These are phyloP conservation scores for Drosophila suboccidentalis DNA, from an alignment of 2,888 invertebrate genomes.

Conservation along the genomic window DNA sequence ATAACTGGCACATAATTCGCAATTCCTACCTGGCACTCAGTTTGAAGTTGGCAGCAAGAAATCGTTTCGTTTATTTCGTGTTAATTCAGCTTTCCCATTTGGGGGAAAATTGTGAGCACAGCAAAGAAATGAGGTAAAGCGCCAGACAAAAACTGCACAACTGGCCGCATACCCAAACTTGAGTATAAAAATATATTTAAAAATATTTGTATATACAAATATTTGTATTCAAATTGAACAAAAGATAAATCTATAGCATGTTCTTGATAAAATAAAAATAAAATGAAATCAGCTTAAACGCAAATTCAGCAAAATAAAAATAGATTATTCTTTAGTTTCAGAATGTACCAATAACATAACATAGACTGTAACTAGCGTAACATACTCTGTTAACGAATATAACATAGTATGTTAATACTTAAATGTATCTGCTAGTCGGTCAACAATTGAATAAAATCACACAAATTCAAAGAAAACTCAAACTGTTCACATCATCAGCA, in stretches of 20 bases:
- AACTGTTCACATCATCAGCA: background rate
- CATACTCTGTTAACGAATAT: too few species aligned
- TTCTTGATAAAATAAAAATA: too few species aligned
- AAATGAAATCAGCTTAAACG: too few species aligned
- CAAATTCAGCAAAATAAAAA: background rate
- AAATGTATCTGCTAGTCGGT: background rate
- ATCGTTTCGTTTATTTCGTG: constrained; percentile 59
- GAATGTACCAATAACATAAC: background rate
- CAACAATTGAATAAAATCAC: background rate
- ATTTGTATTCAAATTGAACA: background rate
- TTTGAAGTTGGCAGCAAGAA: constrained; percentile 24
- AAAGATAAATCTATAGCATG: background rate
- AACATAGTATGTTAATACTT: too few species aligned
- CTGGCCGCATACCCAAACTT: constrained; percentile 6
- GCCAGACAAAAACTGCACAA: background rate
- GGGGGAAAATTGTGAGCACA: constrained; percentile 36
- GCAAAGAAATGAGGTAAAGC: constrained; percentile 20
- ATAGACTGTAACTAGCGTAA: too few species aligned
- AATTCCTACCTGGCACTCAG: constrained; percentile 43
- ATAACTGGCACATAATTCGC: constrained; percentile 72
- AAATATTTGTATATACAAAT: background rate
- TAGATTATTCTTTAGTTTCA: background rate
- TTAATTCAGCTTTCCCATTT: constrained; percentile 64
- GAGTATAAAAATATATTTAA: background rate
- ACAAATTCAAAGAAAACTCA: background rate